Base-by-base conservation (phyloP, 2,888 invertebrate species). In the Pandemis cinnamomeana region DNA sequence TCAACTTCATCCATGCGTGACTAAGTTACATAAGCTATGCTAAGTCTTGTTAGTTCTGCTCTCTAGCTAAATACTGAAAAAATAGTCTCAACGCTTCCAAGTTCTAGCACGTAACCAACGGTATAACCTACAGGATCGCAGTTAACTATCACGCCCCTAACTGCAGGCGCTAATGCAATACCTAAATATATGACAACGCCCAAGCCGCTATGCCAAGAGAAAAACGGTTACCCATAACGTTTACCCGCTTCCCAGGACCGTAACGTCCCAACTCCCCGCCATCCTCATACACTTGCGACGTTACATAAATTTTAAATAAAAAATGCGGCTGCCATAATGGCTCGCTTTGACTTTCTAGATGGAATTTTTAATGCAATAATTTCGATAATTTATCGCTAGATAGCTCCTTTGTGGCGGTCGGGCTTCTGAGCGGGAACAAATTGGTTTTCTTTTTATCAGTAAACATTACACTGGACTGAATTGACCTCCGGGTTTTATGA, bases 361-460 rank as follows among this genome's bases (percentile, higher is more conserved):
- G 95, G 95, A 95, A 95, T 95, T 95, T 95, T 96, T 95, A 95
- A 96, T 95, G 95, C 95, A 95, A 95, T 95, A 95, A 95, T 95
- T 95, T 95, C 95, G 95, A 96, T 94, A 94, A 94, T 94, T 94
- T 94, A 93, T 94, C 90, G 92, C 93, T 92, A 92, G 92, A 92
- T 92, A 89, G 90, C 89, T 89, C 87, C 91, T 93, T 93, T 93
- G 93, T 92, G 89, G 86, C 78, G 77, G 80, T 77, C 82, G 86
- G 84, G 83, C 83, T 61, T 72, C 77, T 78, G 80, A 79, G 81
- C 77, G 83, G 82, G 84, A 78, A 84, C 85, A 91, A 92, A 91
- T 91, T 91, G 90, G 89, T 90, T 91, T 91, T 89, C 89, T 90
- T 92, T 92, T 91, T 91, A 89, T 89, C 89, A 86, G 89, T 85